Conservation (phyloP, 2,888 invertebrate species). For the Plebejus argus region DNA sequence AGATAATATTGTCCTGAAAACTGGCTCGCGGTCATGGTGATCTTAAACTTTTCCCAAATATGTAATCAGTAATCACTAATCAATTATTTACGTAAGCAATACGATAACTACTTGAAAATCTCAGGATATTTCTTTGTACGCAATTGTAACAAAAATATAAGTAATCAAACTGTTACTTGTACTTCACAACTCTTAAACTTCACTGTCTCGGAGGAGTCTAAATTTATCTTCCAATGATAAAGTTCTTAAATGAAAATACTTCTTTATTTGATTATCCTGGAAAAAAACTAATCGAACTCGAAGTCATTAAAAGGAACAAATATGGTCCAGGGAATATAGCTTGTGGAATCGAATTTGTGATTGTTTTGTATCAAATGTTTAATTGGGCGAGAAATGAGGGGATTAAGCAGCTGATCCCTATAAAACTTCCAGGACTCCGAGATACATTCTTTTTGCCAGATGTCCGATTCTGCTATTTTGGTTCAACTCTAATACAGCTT, state of each 20-base stretch:
- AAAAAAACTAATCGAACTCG: constrained; percentile 35
- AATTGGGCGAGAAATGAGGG: constrained; percentile 78
- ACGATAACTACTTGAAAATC: too few relatives aligned
- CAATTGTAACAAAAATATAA: not conserved
- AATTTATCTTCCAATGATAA: not conserved
- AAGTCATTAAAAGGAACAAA: constrained; percentile 35
- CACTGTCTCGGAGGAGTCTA: not conserved
- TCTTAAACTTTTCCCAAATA: too few relatives aligned
- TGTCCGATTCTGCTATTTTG: not conserved
- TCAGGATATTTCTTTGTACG: not conserved
- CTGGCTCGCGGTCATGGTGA: too few relatives aligned
- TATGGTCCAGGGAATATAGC: constrained; percentile 35
- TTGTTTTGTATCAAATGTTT: constrained; percentile 75
- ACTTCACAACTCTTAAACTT: not conserved
- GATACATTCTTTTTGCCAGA: constrained; percentile 30
- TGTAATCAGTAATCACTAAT: too few relatives aligned
- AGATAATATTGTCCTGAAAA: too few relatives aligned
- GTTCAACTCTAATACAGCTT: not conserved
- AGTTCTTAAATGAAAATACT: not conserved
- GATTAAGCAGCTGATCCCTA: constrained; percentile 65
- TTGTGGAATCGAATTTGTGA: constrained; percentile 48
- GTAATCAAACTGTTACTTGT: not conserved
- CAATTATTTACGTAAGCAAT: too few relatives aligned
- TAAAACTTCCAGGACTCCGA: constrained; percentile 39
- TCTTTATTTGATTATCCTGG: constrained; percentile 13